phyloP scores from a whole-genome alignment of 2,888 invertebrate species.

The Zelleria hepariella region DNA sequence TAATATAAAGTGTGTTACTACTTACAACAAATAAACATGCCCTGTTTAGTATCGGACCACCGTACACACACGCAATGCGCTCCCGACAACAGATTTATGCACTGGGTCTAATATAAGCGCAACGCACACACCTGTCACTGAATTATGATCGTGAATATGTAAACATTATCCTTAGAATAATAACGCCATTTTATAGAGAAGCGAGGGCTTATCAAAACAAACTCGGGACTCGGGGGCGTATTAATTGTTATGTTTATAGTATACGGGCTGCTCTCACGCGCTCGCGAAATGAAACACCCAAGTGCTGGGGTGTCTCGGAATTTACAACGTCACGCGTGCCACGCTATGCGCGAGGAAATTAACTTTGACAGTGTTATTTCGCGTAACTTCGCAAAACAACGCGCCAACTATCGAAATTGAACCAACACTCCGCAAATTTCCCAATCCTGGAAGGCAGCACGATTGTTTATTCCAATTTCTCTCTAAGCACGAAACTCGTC shows the following conservation, averaged over 20 bases:
- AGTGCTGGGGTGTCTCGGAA: constrained; percentile 19
- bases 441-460: background rate
- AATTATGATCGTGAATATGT: constrained; percentile 35
- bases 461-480: background rate
- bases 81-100: constrained; percentile 4
- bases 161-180: constrained; percentile 20
- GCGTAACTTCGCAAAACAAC: constrained; percentile 5
- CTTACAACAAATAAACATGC: constrained; percentile 33
- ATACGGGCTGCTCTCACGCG: constrained; percentile 10
- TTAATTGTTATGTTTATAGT: constrained; percentile 28
- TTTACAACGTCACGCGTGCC: constrained; percentile 29
- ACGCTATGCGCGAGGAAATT: constrained; percentile 23
- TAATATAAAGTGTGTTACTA: constrained; percentile 3
- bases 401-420: background rate
- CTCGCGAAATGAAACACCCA: constrained; percentile 17
- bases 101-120: constrained; percentile 18
- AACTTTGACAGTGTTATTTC: constrained; percentile 27
- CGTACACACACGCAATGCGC: background rate
- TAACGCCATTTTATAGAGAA: constrained; percentile 22
- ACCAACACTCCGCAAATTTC: background rate
- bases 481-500: background rate
- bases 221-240: constrained; percentile 19
- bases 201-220: constrained; percentile 24
- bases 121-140: constrained; percentile 43
- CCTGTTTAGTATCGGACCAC: constrained; percentile 28